phyloP scores from a whole-genome alignment of 1,140 invertebrate species.

The Hylaeus volcanicus region DNA sequence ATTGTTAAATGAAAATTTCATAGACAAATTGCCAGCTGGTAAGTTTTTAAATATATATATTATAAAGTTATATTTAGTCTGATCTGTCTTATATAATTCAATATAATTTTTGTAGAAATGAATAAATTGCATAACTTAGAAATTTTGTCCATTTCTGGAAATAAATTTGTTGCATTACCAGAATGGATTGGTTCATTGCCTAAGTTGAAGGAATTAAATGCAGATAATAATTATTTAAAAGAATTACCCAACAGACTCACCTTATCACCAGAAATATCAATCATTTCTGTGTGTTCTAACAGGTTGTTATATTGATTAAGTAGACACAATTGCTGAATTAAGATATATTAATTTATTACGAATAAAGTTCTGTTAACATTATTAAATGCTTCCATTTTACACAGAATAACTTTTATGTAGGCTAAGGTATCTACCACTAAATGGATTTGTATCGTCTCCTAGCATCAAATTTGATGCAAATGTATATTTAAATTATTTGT shows the following conservation, averaged over 20 bases:
- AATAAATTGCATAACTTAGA: conserved; percentile 64
- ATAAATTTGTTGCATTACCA: conserved; percentile 68
- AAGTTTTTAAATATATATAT: conserved; percentile 36
- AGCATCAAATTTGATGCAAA: conserved; percentile 70
- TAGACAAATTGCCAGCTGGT: conserved; percentile 66
- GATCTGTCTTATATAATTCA: not conserved
- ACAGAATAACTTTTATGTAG: conserved; percentile 53
- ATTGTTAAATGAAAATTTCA: conserved; percentile 67
- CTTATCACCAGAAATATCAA: conserved; percentile 59
- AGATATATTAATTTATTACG: conserved; percentile 18
- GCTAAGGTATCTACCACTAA: conserved; percentile 72
- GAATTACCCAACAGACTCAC: conserved; percentile 74
- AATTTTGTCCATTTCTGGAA: conserved; percentile 66
- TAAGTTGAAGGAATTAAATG: conserved; percentile 67
- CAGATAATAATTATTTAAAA: conserved; percentile 70
- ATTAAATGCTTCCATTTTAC: conserved; percentile 33
- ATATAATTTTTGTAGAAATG: conserved; percentile 60
- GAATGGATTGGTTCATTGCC: conserved; percentile 73
- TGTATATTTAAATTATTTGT: conserved; percentile 71
- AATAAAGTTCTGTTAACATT: conserved; percentile 1
- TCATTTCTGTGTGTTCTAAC: conserved; percentile 73
- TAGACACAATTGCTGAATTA: conserved; percentile 10
- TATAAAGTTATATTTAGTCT: conserved; percentile 21
- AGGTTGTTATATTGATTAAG: conserved; percentile 53
- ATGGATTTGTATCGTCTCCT: conserved; percentile 72